Conservation (phyloP, 2,797 vertebrate genomes). For the Lateolabrax maculatus region DNA sequence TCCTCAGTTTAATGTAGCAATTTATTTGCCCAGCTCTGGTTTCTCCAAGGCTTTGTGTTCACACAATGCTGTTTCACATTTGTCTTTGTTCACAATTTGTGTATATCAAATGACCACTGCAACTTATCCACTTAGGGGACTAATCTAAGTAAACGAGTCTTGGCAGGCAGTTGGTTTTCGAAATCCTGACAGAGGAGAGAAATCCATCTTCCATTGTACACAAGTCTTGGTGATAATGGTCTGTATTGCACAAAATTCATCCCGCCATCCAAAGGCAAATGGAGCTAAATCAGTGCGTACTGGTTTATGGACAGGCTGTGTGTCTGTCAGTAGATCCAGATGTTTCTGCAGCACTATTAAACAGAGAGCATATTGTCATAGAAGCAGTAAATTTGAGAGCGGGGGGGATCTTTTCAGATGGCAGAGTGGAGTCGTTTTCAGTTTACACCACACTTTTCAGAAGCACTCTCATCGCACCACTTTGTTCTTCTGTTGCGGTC, state of each 20-base stretch:
- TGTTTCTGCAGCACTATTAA: slow-evolving; percentile 70
- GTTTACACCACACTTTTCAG: slow-evolving; percentile 67
- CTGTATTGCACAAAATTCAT: slow-evolving; percentile 25
- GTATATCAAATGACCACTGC: slow-evolving; percentile 46
- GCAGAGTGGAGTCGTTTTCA: slow-evolving; percentile 52
- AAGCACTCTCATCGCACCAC: slow-evolving; percentile 43
- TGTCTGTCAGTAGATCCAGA: slow-evolving; percentile 69
- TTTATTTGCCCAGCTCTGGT: slow-evolving; percentile 19
- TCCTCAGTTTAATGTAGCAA: slow-evolving; percentile 18
- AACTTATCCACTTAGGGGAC: slow-evolving; percentile 43
- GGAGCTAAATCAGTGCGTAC: slow-evolving; percentile 15
- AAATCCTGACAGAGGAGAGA: slow-evolving; percentile 43
- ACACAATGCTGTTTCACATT: slow-evolving; percentile 41
- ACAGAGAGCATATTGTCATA: slow-evolving; percentile 66
- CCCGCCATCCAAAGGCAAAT: slow-evolving; percentile 19
- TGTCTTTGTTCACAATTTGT: slow-evolving; percentile 40
- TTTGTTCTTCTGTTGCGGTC: slow-evolving; percentile 71
- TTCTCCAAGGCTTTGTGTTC: slow-evolving; percentile 19
- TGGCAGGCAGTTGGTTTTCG: slow-evolving; percentile 37
- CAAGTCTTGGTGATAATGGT: slow-evolving; percentile 37
- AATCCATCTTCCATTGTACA: slow-evolving; percentile 29
- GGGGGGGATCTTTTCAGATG: slow-evolving; percentile 77
- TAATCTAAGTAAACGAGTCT: slow-evolving; percentile 44
- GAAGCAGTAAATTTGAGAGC: slow-evolving; percentile 67
- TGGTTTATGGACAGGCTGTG: slow-evolving; percentile 36